Conservation (phyloP, 2,113 vertebrate genomes). For the Microtus ochrogaster region DNA sequence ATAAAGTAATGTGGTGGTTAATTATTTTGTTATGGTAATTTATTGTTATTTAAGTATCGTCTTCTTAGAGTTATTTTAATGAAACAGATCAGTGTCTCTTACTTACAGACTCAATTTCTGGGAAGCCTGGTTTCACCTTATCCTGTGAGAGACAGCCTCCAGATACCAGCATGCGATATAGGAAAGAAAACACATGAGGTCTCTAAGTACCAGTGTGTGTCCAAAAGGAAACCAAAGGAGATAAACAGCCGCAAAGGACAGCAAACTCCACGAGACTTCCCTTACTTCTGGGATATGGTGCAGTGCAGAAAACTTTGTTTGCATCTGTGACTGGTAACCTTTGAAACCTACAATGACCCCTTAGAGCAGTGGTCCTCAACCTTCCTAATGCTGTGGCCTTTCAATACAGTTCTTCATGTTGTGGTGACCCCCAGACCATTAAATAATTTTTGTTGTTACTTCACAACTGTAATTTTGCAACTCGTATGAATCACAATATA, state of each 20-base stretch:
- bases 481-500: background rate
- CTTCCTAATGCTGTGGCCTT: background rate
- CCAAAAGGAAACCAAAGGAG: background rate
- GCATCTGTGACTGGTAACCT: background rate
- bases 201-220: background rate
- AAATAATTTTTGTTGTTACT: background rate
- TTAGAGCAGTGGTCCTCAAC: background rate
- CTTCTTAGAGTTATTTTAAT: conserved; percentile 53
- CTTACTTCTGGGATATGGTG: background rate
- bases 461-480: background rate
- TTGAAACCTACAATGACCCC: background rate
- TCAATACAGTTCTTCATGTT: background rate
- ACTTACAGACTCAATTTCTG: conserved; percentile 3
- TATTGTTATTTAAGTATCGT: conserved; percentile 43
- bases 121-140: background rate
- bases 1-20: conserved; percentile 64
- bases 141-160: background rate
- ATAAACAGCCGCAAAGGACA: background rate
- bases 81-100: conserved; percentile 12
- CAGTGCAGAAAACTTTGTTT: background rate
- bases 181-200: background rate
- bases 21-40: conserved; percentile 71
- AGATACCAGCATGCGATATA: background rate
- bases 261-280: background rate
- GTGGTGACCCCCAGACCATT: background rate